phyloP scores from a whole-genome alignment of 1,140 invertebrate species.

The Diploscapter pachys region DNA sequence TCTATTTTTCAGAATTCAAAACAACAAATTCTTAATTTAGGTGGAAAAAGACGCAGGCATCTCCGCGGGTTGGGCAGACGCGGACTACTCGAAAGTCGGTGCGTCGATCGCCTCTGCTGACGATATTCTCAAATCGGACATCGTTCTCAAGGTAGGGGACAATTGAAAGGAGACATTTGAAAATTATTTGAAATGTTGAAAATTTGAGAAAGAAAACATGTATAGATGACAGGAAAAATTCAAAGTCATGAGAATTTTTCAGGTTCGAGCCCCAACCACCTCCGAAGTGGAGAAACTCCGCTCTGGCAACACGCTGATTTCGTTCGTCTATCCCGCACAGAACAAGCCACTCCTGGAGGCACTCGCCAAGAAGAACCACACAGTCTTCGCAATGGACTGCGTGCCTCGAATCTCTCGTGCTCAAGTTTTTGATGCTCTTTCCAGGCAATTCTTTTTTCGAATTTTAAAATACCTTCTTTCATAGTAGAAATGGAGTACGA shows the following conservation, averaged over 20 bases:
- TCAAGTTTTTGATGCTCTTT: slow-evolving; percentile 76
- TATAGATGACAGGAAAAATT: neutral
- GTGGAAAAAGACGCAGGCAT: slow-evolving; percentile 26
- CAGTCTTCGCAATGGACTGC: slow-evolving; percentile 71
- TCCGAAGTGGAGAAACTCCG: slow-evolving; percentile 70
- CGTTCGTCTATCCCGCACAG: slow-evolving; percentile 80
- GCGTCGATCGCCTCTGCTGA: slow-evolving; percentile 11
- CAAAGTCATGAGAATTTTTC: too few relatives aligned
- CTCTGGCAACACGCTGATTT: slow-evolving; percentile 72
- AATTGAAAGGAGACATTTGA: neutral
- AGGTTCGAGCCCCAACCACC: slow-evolving; percentile 68
- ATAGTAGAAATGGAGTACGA: too few relatives aligned
- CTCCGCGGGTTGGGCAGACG: slow-evolving; percentile 11
- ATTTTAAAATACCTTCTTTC: too few relatives aligned
- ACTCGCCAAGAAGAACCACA: slow-evolving; percentile 72
- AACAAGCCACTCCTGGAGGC: slow-evolving; percentile 74
- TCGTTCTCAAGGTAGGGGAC: slow-evolving; percentile 23
- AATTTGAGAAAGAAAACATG: neutral
- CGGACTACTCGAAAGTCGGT: slow-evolving; percentile 17
- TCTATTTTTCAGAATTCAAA: too few relatives aligned
- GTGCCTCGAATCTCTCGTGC: slow-evolving; percentile 54
- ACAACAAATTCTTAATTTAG: slow-evolving; percentile 1
- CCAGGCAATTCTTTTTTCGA: slow-evolving; percentile 63
- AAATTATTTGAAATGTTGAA: neutral
- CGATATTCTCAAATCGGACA: slow-evolving; percentile 17